Conservation (phyloP, 2,113 vertebrate genomes). For the Amphiprion percula region DNA sequence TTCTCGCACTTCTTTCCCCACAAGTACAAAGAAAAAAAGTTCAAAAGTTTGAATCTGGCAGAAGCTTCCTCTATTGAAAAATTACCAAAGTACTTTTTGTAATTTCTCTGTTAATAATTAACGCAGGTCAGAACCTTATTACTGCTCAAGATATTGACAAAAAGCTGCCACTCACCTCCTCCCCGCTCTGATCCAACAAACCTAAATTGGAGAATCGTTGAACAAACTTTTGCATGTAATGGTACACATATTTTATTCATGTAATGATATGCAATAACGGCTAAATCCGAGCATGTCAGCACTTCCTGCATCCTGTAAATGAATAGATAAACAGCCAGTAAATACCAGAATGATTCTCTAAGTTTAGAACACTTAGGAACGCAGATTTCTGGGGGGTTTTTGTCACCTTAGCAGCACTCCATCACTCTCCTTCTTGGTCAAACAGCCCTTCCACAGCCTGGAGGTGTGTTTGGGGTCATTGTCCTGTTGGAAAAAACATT, state of each 20-base stretch:
- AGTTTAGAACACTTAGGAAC: slow-evolving; percentile 33
- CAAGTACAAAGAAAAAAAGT: no score
- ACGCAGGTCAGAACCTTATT: slow-evolving; percentile 60
- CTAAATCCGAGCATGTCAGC: slow-evolving; percentile 61
- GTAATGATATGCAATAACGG: slow-evolving; percentile 76
- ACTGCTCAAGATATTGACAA: slow-evolving; percentile 60
- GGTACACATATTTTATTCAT: slow-evolving; percentile 79
- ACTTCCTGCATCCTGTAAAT: slow-evolving; percentile 60
- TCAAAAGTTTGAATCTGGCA: slow-evolving; percentile 12
- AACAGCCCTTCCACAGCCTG: no score
- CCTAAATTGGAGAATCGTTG: slow-evolving; percentile 67
- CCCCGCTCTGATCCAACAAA: slow-evolving; percentile 56
- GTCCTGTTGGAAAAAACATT: no score
- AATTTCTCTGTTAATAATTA: slow-evolving; percentile 61
- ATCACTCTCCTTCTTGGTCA: no score
- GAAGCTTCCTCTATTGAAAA: slow-evolving; percentile 11
- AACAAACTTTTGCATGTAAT: slow-evolving; percentile 78
- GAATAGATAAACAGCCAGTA: slow-evolving; percentile 62
- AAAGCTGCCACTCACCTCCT: slow-evolving; percentile 7
- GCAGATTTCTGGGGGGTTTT: no score
- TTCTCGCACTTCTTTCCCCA: neutral
- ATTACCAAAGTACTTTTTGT: slow-evolving; percentile 47
- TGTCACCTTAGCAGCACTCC: no score
- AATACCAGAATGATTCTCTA: slow-evolving; percentile 44
- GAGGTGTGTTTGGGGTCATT: no score